phyloP scores from a whole-genome alignment of 2,797 vertebrate species.

The Chelon auratus region DNA sequence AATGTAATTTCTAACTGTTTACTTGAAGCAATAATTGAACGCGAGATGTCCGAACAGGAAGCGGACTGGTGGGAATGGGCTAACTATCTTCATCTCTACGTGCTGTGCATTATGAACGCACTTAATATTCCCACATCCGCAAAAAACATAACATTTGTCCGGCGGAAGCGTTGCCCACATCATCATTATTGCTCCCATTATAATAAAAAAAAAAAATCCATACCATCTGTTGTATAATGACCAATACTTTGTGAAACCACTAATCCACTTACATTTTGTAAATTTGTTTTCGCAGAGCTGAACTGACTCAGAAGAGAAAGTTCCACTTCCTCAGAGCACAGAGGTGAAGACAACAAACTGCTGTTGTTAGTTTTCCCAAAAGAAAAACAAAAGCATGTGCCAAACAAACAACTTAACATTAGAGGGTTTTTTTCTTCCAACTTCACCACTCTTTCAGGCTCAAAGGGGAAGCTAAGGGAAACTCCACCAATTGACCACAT shows the following conservation, averaged over 20 bases:
- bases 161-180: background rate
- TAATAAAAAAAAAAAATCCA: background rate
- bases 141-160: background rate
- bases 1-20: conserved; percentile 15
- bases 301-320: background rate
- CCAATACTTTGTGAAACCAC: background rate
- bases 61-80: background rate
- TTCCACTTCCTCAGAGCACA: too few species aligned
- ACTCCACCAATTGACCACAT: background rate
- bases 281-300: background rate
- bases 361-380: too few species aligned
- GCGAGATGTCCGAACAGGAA: conserved; percentile 24
- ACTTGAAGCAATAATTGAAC: conserved; percentile 1
- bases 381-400: too few species aligned
- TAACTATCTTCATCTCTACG: conserved; percentile 5
- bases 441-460: background rate
- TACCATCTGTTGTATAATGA: too few species aligned
- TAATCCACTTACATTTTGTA: background rate
- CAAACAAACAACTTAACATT: too few species aligned
- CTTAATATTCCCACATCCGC: background rate
- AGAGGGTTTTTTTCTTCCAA: background rate
- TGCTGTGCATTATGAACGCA: background rate
- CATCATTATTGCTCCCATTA: background rate
- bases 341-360: too few species aligned
- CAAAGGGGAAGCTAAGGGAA: background rate